Conservation (phyloP, 2,797 vertebrate genomes). For the Sylvilagus floridanus region DNA sequence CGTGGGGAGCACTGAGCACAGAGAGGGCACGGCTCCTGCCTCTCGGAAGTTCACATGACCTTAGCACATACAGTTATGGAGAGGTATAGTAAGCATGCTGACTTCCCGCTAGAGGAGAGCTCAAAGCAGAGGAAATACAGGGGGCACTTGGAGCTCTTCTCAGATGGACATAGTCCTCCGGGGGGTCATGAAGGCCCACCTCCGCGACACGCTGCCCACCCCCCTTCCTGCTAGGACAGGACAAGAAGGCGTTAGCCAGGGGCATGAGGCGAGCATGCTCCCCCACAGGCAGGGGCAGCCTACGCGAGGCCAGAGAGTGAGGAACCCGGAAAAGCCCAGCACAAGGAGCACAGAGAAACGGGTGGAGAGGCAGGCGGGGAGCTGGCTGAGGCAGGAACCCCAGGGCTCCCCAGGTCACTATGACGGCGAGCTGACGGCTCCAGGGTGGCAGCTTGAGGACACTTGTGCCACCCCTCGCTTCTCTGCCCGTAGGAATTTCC, state of each 20-base stretch:
- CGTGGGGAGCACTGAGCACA: not conserved
- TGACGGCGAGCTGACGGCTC: not conserved
- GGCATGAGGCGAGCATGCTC: not conserved
- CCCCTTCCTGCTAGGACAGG: not conserved
- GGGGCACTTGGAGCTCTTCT: not conserved
- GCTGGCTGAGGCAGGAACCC: accelerated
- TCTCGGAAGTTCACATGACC: not conserved
- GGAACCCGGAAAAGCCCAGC: not conserved
- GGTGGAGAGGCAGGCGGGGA: not conserved
- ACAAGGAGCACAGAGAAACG: not conserved
- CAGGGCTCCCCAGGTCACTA: not conserved
- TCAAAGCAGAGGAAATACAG: not conserved
- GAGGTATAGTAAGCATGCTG: constrained; percentile 30
- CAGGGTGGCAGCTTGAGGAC: not conserved
- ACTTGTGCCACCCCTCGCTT: not conserved
- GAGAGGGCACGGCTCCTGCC: not conserved
- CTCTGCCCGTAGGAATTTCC: not conserved
- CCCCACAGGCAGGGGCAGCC: not conserved
- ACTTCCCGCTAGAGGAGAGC: not conserved
- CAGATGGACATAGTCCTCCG: not conserved
- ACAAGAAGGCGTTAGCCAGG: not conserved
- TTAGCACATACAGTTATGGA: not conserved
- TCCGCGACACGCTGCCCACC: too few relatives aligned
- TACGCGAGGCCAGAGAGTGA: not conserved
- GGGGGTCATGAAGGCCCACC: not conserved